Evolutionary conservation across 2,113 vertebrate genomes (phyloP).

Genomic region (Saccopteryx bilineata): DNA sequence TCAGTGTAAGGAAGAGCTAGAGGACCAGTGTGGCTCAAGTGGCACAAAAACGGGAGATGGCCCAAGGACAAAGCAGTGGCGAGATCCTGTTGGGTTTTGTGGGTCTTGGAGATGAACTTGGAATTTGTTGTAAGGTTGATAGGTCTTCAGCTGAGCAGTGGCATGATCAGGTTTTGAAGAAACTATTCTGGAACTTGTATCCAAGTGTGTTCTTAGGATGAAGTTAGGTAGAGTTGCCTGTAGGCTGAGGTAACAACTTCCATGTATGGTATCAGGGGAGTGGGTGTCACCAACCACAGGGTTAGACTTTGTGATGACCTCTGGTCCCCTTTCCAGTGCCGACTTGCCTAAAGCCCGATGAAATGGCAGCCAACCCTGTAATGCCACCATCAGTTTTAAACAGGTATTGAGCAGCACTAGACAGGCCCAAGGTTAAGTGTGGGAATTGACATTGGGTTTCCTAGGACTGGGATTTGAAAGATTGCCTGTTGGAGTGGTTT

Average conservation of each 20-base stretch:
- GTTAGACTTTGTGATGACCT: neutral
- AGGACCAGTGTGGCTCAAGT: neutral
- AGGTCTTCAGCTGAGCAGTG: neutral
- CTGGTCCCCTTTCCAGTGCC: neutral
- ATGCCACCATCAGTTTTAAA: neutral
- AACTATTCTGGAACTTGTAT: neutral
- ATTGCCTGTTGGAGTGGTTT: constrained; percentile 43
- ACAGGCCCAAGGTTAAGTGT: constrained; percentile 31
- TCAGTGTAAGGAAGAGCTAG: neutral
- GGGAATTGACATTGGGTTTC: constrained; percentile 67
- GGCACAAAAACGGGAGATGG: neutral
- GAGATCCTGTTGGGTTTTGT: neutral
- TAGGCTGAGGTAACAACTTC: neutral
- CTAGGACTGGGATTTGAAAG: constrained; percentile 61
- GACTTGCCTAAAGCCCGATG: neutral
- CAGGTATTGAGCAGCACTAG: neutral
- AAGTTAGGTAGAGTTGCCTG: neutral
- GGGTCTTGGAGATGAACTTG: neutral
- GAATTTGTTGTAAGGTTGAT: neutral
- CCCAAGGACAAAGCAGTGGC: neutral
- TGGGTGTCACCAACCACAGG: neutral
- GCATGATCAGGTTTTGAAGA: neutral
- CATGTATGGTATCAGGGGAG: neutral
- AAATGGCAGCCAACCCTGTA: neutral
- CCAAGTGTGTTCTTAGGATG: neutral